Base-by-base conservation (phyloP, 2,888 invertebrate species). In the Drosophila paucipuncta region DNA sequence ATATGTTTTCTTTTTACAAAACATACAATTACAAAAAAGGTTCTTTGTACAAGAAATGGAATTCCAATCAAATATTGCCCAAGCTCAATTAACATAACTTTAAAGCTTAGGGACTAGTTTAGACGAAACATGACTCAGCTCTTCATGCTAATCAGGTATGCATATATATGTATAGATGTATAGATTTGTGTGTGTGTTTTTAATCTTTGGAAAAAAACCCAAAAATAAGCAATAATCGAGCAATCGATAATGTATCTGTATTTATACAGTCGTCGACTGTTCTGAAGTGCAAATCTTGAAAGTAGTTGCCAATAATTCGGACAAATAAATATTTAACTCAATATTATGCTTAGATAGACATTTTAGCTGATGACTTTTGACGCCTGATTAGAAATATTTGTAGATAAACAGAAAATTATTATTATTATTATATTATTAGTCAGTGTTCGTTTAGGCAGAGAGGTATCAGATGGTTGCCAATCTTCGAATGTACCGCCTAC, bases 351-450 rank as follows among this genome's bases (percentile, higher is more conserved):
- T 47, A 47, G 16, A 25, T 47, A 9, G 22, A 35, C 25, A 55
- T 25, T 25, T 37, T 55, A 33, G 33, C 59, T 47, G 47, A 59
- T 47, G 47, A 53, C 4, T 11, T 30, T 31, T 53, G 10, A 22
- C 37, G 22, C 7, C 16, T 30, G 60, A 39, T 16, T 22, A 16
- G 31, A 55, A 63, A 58, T 64, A 58, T 58, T 64, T 52, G 33
- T 33, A 33, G 33, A 33, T 13, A 13, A 33, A 7, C 22, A 16
- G 31, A 37, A 28, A 62, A 22, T 22, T 22, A 22, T 22, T 22
- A 22, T 22, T 22, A 22, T 22, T 22, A 22, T 22, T 22, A 22
- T 22, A 22, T 22, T 22, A 5, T 47, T 22, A 11, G 22, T 37
- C 5, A 35, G 37, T 18, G 18, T 37, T 37, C 7, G 18, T 37